Base-by-base conservation (phyloP, 2,888 invertebrate genomes). In the Synanthedon formicaeformis region DNA sequence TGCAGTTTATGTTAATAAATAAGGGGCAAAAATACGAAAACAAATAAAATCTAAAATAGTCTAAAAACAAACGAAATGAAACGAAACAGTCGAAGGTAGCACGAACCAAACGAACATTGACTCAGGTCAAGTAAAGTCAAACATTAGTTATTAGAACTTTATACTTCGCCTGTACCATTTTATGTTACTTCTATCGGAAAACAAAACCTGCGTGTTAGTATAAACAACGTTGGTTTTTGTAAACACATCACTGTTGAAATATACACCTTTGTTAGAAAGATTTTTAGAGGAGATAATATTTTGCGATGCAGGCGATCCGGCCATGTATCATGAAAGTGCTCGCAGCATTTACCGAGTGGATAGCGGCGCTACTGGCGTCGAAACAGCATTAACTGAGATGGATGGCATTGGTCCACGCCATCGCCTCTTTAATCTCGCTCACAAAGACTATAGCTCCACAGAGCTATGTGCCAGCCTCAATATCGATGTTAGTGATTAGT, bases 301-400 rank as follows among this genome's bases (percentile, higher is more conserved):
- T 57, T 55, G 23, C 51, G 40, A 55, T 54, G 59, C 56, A 55
- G 54, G 57, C 58, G 56, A 57, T 55, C 53, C 40, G 50, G 53
- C 50, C 52, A 56, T 60, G 60, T 57, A 60, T 58, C 58, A 59
- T 54, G 56, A 50, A 45, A 50, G 48, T 53, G 55, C 53, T 56
- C 45, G 45, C 40, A 40, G 52, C 53, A 52, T 55, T 56, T 54
- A 54, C 54, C 49, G 16, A 49, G 53, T 53, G 57, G 64, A 62
- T 62, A 61, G 60, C 62, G 34, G 64, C 62, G 34, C 34, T 34
- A 60, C 63, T 59, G 65, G 68, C 74, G 73, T 80, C 77, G 76
- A 75, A 79, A 73, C 75, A 70, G 74, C 72, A 72, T 80, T 81
- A 81, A 77, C 74, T 67, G 74, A 81, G 82, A 83, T 80, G 68